Evolutionary conservation across 2,797 vertebrate species (phyloP).

Genomic region (Silurus aristotelis): DNA sequence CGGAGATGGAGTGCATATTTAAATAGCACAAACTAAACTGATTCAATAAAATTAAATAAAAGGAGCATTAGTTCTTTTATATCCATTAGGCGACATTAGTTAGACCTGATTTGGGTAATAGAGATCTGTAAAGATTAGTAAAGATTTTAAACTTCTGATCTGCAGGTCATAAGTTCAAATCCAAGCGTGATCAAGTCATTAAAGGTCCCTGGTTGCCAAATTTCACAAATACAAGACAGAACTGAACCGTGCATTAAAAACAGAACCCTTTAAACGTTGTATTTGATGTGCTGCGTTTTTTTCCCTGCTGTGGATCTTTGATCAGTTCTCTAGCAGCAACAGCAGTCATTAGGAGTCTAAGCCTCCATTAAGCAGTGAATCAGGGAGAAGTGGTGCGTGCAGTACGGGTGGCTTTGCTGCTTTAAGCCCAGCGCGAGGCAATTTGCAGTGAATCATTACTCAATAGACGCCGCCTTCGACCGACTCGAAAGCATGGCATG

Average conservation of each 20-base stretch:
- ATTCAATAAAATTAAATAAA: no score
- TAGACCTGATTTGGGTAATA: no score
- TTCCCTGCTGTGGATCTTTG: not conserved
- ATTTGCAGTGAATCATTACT: not conserved
- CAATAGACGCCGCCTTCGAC: not conserved
- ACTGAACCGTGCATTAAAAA: not conserved
- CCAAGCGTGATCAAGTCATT: no score
- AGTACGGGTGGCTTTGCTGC: not conserved
- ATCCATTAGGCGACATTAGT: no score
- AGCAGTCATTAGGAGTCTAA: slow-evolving; percentile 6
- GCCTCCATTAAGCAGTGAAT: slow-evolving; percentile 9
- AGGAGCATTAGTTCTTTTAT: no score
- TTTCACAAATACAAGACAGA: no score
- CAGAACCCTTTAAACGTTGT: not conserved
- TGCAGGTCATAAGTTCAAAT: no score
- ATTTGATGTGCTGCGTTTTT: not conserved
- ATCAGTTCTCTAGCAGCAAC: not conserved
- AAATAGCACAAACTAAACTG: no score
- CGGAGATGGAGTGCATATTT: no score
- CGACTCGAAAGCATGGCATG: not conserved
- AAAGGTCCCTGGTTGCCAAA: no score
- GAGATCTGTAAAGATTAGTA: no score
- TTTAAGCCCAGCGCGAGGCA: slow-evolving; percentile 1
- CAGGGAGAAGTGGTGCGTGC: not conserved
- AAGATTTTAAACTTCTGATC: no score